These are phyloP conservation scores for Eretmochelys imbricata DNA, from an alignment of 2,113 vertebrate genomes.

Conservation along the genomic window DNA sequence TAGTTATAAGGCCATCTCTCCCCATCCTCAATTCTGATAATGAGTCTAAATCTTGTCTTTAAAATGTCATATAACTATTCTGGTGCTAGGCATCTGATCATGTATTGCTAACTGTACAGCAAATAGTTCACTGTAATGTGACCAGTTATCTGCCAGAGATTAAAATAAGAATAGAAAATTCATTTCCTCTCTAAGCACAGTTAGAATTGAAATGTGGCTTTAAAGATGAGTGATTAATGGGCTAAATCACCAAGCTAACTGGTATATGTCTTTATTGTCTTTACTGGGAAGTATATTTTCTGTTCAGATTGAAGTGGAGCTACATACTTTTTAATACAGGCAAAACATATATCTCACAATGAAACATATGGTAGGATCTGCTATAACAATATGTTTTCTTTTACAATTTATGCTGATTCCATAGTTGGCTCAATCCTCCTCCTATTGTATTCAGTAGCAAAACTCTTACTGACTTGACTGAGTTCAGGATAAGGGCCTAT, in stretches of 20 bases:
- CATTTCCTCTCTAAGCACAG: not conserved
- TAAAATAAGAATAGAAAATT: not conserved
- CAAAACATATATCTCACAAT: not conserved
- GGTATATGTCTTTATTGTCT: not conserved
- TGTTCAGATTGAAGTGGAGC: not conserved
- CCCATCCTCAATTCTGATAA: not conserved
- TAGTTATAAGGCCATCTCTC: not conserved
- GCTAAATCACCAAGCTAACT: not conserved
- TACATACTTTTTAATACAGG: not conserved
- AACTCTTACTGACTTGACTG: not conserved
- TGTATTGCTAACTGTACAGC: not conserved
- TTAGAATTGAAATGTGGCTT: not conserved
- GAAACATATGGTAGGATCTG: not conserved
- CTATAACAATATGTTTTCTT: not conserved
- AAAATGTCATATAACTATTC: not conserved
- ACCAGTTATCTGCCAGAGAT: not conserved
- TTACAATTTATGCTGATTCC: not conserved
- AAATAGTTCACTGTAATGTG: not conserved
- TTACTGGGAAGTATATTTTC: not conserved
- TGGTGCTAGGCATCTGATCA: not conserved
- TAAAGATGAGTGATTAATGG: not conserved
- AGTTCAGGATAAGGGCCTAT: not conserved
- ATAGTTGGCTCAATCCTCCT: not conserved
- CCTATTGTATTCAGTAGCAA: not conserved
- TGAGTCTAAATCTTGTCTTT: not conserved